Percentiles rank a stretch among this genome's conserved stretches.
Evolutionary conservation across 2,888 invertebrate species (phyloP).

Genomic region (Boloria selene): DNA sequence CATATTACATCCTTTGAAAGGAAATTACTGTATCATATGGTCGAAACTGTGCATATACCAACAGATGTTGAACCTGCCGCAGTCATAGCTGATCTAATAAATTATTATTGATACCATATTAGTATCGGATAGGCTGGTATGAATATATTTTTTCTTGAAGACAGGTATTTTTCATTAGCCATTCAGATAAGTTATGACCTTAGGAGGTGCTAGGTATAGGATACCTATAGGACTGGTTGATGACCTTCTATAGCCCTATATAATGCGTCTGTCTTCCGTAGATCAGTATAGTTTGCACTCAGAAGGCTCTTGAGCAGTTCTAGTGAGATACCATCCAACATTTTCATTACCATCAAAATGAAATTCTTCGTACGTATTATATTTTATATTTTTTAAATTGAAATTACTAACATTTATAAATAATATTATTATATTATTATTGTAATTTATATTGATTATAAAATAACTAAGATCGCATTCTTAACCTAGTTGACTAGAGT

Average conservation of each 20-base stretch:
- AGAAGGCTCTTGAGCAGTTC: constrained; percentile 76
- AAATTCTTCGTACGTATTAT: constrained; percentile 73
- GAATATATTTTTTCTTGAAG: constrained; percentile 54
- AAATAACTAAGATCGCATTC: too few species aligned
- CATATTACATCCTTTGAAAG: constrained; percentile 10
- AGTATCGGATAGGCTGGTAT: constrained; percentile 48
- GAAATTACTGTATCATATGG: constrained; percentile 23
- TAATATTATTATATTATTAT: background rate
- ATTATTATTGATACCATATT: constrained; percentile 56
- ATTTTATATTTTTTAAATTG: constrained; percentile 17
- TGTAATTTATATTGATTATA: background rate
- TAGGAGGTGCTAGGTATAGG: constrained; percentile 53
- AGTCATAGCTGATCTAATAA: constrained; percentile 47
- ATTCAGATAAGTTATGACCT: constrained; percentile 69
- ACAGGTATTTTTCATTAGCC: constrained; percentile 64
- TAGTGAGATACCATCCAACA: constrained; percentile 61
- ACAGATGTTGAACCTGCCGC: constrained; percentile 33
- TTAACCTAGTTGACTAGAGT: too few species aligned
- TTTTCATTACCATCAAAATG: constrained; percentile 59
- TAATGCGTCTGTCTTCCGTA: constrained; percentile 61
- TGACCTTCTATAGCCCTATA: constrained; percentile 72
- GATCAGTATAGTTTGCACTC: constrained; percentile 70
- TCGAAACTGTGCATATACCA: constrained; percentile 27
- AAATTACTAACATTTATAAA: background rate
- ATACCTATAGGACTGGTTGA: constrained; percentile 50